Base-by-base conservation (phyloP, 2,888 invertebrate genomes). In the Uloborus plumipes region DNA sequence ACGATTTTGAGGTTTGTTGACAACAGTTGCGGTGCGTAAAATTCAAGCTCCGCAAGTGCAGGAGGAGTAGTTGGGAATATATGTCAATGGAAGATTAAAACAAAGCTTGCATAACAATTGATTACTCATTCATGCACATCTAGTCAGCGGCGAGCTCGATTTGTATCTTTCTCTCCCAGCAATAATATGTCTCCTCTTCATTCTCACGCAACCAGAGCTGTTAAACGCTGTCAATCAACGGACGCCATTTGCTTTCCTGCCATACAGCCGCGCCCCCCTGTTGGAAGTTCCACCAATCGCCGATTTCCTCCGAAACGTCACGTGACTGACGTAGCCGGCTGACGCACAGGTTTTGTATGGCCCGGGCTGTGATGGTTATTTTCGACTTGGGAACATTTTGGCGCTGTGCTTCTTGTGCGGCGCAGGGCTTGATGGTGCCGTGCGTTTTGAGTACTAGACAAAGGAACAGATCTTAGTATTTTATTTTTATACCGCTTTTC, bases 321-420 rank as follows among this genome's bases (percentile, higher is more conserved):
- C 75, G 72, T 76, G 81, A 75, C 80, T 81, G 80, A 58, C 81
- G 81, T 67, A 81, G 51, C 70, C 58, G 62, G 65, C 70, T 81
- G 81, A 82, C 81, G 81, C 74, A 76, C 75, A 31, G 75, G 62
- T 75, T 74, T 75, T 70, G 72, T 82, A 72, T 77, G 66, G 58
- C 67, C 72, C 72, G 76, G 76, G 72, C 76, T 64, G 73, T 61
- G 51, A 59, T 50, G 66, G 73, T 70, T 78, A 83, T 83, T 83
- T 83, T 77, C 73, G 62, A 62, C 64, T 55, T n/a, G 31, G 26
- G 69, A 73, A 58, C 82, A 76, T 75, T 81, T 62, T 67, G 77
- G 69, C 77, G 77, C 83, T 77, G 77, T 69, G 83, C 77, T 83
- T 66, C 20, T 51, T 49, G 62, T 39, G 59, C 50, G 70, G 80